A percentile compares a stretch with the other conserved stretches of the same genome.
These are phyloP conservation scores for Drosophila pegasa DNA, from an alignment of 2,888 invertebrate genomes.

Conservation along the genomic window DNA sequence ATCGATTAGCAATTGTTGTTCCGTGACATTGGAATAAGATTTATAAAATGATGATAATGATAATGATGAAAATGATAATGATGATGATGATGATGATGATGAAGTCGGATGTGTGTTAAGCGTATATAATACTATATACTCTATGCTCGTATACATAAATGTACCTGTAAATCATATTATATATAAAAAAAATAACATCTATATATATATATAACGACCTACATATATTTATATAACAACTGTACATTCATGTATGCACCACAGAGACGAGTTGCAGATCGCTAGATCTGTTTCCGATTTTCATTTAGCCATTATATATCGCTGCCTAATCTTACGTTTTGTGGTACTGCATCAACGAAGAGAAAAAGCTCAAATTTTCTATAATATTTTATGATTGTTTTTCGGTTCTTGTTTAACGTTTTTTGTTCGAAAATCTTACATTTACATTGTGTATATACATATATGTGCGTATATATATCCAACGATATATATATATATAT, in stretches of 20 bases:
- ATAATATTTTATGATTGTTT: conserved; percentile 36
- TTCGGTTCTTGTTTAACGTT: background rate
- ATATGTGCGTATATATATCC: conserved; percentile 1
- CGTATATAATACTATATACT: conserved; percentile 26
- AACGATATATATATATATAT: conserved; percentile 14
- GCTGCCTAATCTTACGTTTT: conserved; percentile 60
- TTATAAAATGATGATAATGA: conserved; percentile 4
- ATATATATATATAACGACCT: conserved; percentile 3
- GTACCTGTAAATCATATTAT: conserved; percentile 25
- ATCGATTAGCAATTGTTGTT: conserved; percentile 28
- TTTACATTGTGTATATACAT: conserved; percentile 42
- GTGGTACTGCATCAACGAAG: conserved; percentile 83
- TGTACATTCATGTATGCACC: conserved; percentile 61
- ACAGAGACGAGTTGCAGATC: conserved; percentile 23
- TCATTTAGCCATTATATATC: conserved; percentile 28
- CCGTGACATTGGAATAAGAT: conserved; percentile 22
- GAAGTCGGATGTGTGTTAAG: conserved; percentile 20
- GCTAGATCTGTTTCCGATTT: conserved; percentile 25
- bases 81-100: conserved; percentile 8
- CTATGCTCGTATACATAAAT: conserved; percentile 35
- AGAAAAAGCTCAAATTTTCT: conserved; percentile 76
- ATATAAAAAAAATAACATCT: background rate
- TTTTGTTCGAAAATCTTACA: conserved; percentile 10
- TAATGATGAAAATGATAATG: background rate
- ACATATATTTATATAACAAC: conserved; percentile 37